Conservation (phyloP, 2,797 vertebrate genomes). For the Buceros bicornis region DNA sequence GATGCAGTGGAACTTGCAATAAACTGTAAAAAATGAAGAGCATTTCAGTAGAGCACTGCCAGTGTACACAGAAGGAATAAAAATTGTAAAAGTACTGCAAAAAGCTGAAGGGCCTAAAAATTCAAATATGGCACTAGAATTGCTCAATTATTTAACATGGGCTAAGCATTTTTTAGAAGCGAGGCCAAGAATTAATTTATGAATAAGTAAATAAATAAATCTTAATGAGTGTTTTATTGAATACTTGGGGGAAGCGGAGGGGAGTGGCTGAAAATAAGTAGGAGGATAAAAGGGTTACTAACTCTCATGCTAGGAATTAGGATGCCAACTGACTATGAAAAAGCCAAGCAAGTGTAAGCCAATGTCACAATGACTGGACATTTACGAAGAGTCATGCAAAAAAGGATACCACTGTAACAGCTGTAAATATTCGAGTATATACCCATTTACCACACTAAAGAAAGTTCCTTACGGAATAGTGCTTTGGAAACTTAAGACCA, state of each 20-base stretch:
- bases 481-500: conserved; percentile 21
- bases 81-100: conserved; percentile 66
- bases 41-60: conserved; percentile 83
- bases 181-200: conserved; percentile 49
- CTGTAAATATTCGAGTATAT: conserved; percentile 99
- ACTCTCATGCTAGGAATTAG: conserved; percentile 84
- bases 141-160: conserved; percentile 59
- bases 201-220: not conserved
- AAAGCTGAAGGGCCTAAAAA: conserved; percentile 73
- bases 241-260: not conserved
- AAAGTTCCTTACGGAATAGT: conserved; percentile 5
- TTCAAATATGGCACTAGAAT: conserved; percentile 68
- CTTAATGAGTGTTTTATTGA: not conserved
- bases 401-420: conserved; percentile 81
- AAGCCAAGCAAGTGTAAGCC: conserved; percentile 96
- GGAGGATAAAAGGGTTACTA: conserved; percentile 72
- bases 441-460: conserved; percentile 82
- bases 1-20: conserved; percentile 89
- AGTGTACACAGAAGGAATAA: conserved; percentile 74
- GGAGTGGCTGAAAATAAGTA: conserved; percentile 57
- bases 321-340: conserved; percentile 85
- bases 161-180: conserved; percentile 64
- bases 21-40: conserved; percentile 86
- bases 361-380: conserved; percentile 89
- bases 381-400: conserved; percentile 89